A percentile compares a stretch with the other conserved stretches of the same genome.
Evolutionary conservation across 2,797 vertebrate genomes (phyloP).

Genomic region (Vespertilio murinus): DNA sequence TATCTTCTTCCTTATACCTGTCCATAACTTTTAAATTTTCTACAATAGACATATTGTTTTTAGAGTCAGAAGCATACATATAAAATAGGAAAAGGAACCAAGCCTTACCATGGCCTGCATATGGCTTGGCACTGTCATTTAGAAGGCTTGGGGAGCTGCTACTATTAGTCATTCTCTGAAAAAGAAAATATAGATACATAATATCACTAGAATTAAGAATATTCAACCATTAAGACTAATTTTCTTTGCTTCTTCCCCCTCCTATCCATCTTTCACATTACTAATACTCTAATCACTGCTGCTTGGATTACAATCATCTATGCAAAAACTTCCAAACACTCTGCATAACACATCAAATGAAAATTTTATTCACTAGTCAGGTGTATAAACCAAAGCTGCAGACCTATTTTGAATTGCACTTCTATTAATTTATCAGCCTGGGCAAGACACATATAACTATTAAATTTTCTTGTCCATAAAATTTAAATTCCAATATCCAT

Average conservation of each 20-base stretch:
- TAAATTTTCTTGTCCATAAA: not conserved
- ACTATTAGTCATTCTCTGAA: constrained; percentile 98
- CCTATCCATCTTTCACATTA: not conserved
- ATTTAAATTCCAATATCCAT: not conserved
- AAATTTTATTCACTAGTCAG: not conserved
- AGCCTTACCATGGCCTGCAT: constrained; percentile 93
- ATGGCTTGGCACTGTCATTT: constrained; percentile 99
- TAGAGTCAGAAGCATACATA: not conserved
- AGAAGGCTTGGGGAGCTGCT: constrained; percentile 99
- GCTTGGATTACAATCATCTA: not conserved
- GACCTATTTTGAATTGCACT: constrained; percentile 3
- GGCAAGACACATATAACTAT: not conserved
- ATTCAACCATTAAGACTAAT: not conserved
- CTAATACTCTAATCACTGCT: not conserved
- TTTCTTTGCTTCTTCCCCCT: not conserved
- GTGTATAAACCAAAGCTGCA: constrained; percentile 3
- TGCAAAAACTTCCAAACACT: constrained; percentile 13
- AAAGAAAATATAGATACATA: constrained; percentile 65
- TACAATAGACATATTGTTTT: not conserved
- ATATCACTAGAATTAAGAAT: constrained; percentile 25
- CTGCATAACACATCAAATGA: not conserved
- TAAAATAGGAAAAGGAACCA: not conserved
- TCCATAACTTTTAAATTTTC: constrained; percentile 35
- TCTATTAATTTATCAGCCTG: not conserved
- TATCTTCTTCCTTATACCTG: constrained; percentile 7